phyloP scores from a whole-genome alignment of 2,888 invertebrate genomes.

The Erynnis tages region DNA sequence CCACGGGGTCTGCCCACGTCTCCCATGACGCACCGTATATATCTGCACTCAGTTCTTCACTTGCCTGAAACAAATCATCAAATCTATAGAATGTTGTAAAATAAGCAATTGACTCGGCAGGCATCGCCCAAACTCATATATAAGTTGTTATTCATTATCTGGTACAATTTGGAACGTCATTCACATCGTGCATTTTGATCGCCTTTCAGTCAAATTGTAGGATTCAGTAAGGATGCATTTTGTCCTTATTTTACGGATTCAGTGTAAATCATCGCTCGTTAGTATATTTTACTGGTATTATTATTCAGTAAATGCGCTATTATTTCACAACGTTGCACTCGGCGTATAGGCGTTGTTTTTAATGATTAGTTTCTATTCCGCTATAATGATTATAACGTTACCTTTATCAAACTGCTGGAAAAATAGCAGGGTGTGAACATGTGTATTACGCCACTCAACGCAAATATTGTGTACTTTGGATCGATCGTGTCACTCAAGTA shows the following conservation, averaged over 20 bases:
- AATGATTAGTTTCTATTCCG: conserved; percentile 26
- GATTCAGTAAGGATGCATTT: not conserved
- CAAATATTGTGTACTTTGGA: conserved; percentile 53
- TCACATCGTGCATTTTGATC: no score
- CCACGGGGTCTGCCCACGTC: conserved; percentile 42
- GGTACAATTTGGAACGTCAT: no score
- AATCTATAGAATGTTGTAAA: not conserved
- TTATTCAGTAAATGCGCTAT: conserved; percentile 17
- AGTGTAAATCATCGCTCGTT: conserved; percentile 18
- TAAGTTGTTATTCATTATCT: no score
- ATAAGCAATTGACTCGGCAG: no score
- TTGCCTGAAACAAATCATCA: conserved; percentile 43
- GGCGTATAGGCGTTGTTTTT: conserved; percentile 16
- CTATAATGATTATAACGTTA: conserved; percentile 35
- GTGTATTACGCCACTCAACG: conserved; percentile 49
- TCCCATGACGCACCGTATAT: conserved; percentile 55
- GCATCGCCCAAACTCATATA: no score
- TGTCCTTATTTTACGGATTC: not conserved
- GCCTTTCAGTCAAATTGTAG: no score
- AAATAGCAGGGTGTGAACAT: conserved; percentile 60
- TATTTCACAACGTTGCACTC: conserved; percentile 19
- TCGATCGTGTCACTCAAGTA: conserved; percentile 48
- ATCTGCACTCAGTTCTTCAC: conserved; percentile 49
- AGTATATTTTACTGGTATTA: conserved; percentile 9
- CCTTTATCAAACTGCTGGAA: conserved; percentile 53